Evolutionary conservation across 2,888 invertebrate genomes (phyloP).

Genomic region (Morpho deidamia): DNA sequence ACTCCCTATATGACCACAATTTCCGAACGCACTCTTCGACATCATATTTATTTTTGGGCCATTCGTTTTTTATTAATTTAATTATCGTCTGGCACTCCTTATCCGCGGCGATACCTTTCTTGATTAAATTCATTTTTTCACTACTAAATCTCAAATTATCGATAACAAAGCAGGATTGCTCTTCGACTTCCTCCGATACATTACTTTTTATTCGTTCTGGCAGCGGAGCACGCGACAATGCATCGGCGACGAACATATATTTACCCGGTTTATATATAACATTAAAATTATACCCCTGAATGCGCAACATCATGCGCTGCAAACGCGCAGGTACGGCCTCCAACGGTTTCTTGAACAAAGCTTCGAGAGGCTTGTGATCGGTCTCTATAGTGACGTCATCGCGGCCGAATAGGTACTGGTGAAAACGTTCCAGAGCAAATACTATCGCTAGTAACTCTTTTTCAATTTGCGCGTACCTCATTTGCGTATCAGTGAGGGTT

Average conservation of each 20-base stretch:
- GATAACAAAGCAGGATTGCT: slow-evolving; percentile 22
- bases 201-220: slow-evolving; percentile 17
- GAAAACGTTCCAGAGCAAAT: background rate
- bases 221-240: slow-evolving; percentile 27
- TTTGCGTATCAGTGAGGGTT: slow-evolving; percentile 24
- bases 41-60: slow-evolving; percentile 27
- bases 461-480: slow-evolving; percentile 26
- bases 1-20: slow-evolving; percentile 18
- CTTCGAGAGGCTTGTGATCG: slow-evolving; percentile 33
- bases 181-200: slow-evolving; percentile 12
- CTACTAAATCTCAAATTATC: slow-evolving; percentile 19
- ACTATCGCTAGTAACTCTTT: background rate
- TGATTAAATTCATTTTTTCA: slow-evolving; percentile 16
- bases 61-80: slow-evolving; percentile 23
- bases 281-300: slow-evolving; percentile 27
- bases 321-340: slow-evolving; percentile 24
- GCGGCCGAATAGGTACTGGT: background rate
- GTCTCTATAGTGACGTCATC: slow-evolving; percentile 13
- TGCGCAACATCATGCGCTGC: slow-evolving; percentile 30
- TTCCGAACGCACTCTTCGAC: background rate
- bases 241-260: slow-evolving; percentile 31
- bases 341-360: slow-evolving; percentile 29
- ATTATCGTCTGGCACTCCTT: slow-evolving; percentile 14
- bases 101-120: slow-evolving; percentile 16
- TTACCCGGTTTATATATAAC: slow-evolving; percentile 29